A percentile compares a stretch with the other conserved stretches of the same genome.
Conservation (phyloP, 92 coral and sea anemone species). For the Isaurus tuberculatus region DNA sequence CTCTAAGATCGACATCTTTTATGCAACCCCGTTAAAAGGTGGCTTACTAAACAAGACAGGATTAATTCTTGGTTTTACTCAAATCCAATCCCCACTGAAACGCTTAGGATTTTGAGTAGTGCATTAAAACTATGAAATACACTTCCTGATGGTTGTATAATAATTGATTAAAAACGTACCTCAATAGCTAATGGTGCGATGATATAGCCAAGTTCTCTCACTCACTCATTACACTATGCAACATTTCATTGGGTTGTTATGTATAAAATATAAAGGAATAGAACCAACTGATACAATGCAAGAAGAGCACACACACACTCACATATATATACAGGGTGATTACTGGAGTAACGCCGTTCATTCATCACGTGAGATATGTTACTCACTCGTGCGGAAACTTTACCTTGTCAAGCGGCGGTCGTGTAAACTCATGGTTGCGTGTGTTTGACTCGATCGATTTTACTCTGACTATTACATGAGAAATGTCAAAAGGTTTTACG, state of each 20-base stretch:
- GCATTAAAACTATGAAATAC: neutral
- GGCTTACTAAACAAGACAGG: too few species aligned
- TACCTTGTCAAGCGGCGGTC: too few species aligned
- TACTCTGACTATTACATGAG: too few species aligned
- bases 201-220: neutral
- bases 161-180: neutral
- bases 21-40: neutral
- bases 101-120: neutral
- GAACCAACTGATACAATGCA: neutral
- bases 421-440: too few species aligned
- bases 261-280: neutral
- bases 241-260: neutral
- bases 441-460: too few species aligned
- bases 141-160: neutral
- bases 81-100: too few species aligned
- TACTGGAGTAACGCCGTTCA: conserved; percentile 16
- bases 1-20: neutral
- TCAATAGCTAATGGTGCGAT: conserved; percentile 2
- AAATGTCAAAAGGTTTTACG: too few species aligned
- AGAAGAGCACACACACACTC: neutral
- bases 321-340: neutral
- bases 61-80: too few species aligned
- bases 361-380: conserved; percentile 27
- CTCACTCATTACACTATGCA: neutral
- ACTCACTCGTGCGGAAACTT: conserved; percentile 32